Evolutionary conservation across 2,888 invertebrate genomes (phyloP), one percentile per base, ranked within the genome.

Genomic region (Tenthredo notha): DNA sequence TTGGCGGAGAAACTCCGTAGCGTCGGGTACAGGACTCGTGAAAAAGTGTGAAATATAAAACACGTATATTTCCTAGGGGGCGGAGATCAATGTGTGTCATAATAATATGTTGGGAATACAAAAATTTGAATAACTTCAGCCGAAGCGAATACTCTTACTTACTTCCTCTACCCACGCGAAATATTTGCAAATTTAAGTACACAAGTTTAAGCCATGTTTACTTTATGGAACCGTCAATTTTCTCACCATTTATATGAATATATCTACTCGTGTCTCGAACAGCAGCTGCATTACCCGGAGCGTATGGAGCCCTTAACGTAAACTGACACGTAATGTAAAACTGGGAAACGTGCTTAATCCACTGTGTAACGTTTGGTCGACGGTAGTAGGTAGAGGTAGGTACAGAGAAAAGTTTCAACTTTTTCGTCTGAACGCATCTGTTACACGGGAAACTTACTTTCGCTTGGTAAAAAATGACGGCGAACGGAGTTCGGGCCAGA

Each of bases 401-500:
- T 54, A 50, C 50, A 33, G 50, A 33, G 77, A 33, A 61, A 80
- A 80, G 80, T 80, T 61, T 80, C 40, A 61, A 58, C 33, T 80
- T 80, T 61, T 80, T 61, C 37, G 4, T 80, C 25, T 40, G 61
- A 40, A 40, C 37, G 80, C 80, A 80, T 80, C 80, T 61, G 80
- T 80, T 80, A 61, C 40, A 80, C 77, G 61, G 80, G 61, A 80
- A 80, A 80, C 80, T 80, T 80, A 80, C 61, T 80, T 80, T 80
- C 29, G 80, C 61, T 40, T 29, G 15, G 61, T 58, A 80, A 80
- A 80, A 80, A 80, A 80, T 80, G 58, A 80, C 80, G 40, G 33
- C 33, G 61, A 61, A 40, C 80, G 40, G n/a, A 40, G 80, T 80
- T 80, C 78, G 78, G 72, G 58, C 33, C 21, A 15, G 61, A 58